These are phyloP conservation scores for Hafferia zeledoni DNA, from an alignment of 2,797 vertebrate genomes.

Conservation along the genomic window DNA sequence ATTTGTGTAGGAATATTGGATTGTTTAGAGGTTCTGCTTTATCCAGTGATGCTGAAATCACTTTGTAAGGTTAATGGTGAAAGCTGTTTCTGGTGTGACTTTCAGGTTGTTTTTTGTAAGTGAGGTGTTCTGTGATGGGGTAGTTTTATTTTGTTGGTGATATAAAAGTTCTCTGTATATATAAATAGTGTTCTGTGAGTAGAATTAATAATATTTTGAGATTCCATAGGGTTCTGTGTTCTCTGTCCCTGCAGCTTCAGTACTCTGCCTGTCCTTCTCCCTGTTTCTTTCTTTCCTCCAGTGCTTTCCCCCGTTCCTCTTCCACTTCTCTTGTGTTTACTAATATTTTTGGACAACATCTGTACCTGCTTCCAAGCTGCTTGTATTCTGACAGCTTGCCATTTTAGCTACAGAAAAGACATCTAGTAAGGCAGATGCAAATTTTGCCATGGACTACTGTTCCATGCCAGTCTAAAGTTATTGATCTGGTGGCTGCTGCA, in stretches of 20 bases:
- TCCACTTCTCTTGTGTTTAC: not conserved
- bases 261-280: not conserved
- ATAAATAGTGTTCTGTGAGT: not conserved
- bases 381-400: not conserved
- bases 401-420: not conserved
- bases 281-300: not conserved
- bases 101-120: not conserved
- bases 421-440: not conserved
- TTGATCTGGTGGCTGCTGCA: not conserved
- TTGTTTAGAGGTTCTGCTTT: not conserved
- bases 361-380: not conserved
- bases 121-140: not conserved
- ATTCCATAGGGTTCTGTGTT: not conserved
- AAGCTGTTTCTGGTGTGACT: not conserved
- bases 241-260: not conserved
- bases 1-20: not conserved
- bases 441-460: not conserved
- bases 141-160: not conserved
- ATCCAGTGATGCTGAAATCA: not conserved
- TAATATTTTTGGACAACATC: not conserved
- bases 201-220: not conserved
- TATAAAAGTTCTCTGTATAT: not conserved
- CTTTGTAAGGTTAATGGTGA: not conserved
- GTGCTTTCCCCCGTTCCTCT: accelerated
- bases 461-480: not conserved